Evolutionary conservation across 2,888 invertebrate species (phyloP).

Genomic region (Keiferia lycopersicella): DNA sequence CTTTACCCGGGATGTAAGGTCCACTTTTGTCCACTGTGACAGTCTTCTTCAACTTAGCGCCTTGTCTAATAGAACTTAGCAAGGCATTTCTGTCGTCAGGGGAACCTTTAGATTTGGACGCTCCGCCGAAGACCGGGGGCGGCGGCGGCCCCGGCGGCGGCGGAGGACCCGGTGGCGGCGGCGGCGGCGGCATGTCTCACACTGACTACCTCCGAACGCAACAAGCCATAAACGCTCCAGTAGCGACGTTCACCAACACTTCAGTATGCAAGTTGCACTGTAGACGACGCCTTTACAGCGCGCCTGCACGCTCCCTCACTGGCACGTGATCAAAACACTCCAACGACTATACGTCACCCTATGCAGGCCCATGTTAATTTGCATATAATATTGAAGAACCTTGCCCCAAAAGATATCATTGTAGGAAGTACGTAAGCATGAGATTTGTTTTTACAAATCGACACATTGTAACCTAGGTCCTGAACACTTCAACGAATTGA

Average conservation of each 20-base stretch:
- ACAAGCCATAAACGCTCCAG: constrained; percentile 48
- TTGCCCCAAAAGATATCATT: constrained; percentile 73
- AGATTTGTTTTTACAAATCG: constrained; percentile 65
- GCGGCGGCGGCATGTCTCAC: constrained; percentile 79
- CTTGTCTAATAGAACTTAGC: constrained; percentile 91
- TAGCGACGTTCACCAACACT: constrained; percentile 30
- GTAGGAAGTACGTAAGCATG: constrained; percentile 73
- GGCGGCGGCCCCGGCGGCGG: constrained; percentile 83
- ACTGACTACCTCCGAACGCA: constrained; percentile 42
- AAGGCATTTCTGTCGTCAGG: constrained; percentile 86
- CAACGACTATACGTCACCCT: constrained; percentile 56
- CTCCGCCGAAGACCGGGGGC: constrained; percentile 66
- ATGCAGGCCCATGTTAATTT: constrained; percentile 66
- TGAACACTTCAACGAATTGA: background rate
- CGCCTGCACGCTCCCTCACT: constrained; percentile 47
- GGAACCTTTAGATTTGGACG: constrained; percentile 60
- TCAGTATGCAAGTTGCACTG: constrained; percentile 39
- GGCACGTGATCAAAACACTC: constrained; percentile 63
- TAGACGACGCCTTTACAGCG: constrained; percentile 43
- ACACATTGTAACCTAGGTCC: constrained; percentile 41
- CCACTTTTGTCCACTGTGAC: constrained; percentile 95
- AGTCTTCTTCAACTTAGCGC: constrained; percentile 90
- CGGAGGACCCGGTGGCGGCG: constrained; percentile 85
- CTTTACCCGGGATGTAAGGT: constrained; percentile 87
- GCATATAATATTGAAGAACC: constrained; percentile 71